Conservation (phyloP, 2,113 vertebrate species). For the Gnathonemus echidnorhynchus region DNA sequence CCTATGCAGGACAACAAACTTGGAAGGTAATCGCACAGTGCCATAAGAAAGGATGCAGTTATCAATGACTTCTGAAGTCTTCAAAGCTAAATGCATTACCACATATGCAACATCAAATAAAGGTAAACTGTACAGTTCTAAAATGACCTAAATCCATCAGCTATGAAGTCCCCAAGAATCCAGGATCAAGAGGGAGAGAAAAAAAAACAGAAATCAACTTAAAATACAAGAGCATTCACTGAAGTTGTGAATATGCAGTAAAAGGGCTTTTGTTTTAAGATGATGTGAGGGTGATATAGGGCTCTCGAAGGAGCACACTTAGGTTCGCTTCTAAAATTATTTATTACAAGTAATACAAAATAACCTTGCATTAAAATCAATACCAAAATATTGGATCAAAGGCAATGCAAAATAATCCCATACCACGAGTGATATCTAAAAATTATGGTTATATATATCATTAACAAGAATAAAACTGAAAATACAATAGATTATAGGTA, state of each 20-base stretch:
- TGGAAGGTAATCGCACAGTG: background rate
- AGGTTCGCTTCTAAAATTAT: too few species aligned
- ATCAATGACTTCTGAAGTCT: background rate
- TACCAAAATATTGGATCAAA: too few species aligned
- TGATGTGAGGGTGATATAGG: too few species aligned
- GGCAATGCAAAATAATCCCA: too few species aligned
- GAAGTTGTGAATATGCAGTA: background rate
- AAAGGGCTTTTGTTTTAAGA: background rate
- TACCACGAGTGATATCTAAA: too few species aligned
- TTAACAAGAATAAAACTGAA: too few species aligned
- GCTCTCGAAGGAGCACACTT: too few species aligned
- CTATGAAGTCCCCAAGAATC: background rate
- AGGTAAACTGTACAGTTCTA: background rate
- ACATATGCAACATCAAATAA: background rate
- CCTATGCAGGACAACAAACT: background rate
- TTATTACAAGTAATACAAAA: too few species aligned
- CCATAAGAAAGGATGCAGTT: background rate
- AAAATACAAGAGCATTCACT: background rate
- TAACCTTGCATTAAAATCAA: too few species aligned
- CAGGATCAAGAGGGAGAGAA: background rate
- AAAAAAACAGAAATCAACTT: background rate
- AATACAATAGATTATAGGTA: too few species aligned
- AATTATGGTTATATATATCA: too few species aligned
- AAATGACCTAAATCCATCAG: background rate
- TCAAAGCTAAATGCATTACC: background rate